A percentile compares a stretch with the other conserved stretches of the same genome.
These are phyloP conservation scores for Loripinus fragilis DNA, from an alignment of 2,888 invertebrate genomes.

Conservation along the genomic window DNA sequence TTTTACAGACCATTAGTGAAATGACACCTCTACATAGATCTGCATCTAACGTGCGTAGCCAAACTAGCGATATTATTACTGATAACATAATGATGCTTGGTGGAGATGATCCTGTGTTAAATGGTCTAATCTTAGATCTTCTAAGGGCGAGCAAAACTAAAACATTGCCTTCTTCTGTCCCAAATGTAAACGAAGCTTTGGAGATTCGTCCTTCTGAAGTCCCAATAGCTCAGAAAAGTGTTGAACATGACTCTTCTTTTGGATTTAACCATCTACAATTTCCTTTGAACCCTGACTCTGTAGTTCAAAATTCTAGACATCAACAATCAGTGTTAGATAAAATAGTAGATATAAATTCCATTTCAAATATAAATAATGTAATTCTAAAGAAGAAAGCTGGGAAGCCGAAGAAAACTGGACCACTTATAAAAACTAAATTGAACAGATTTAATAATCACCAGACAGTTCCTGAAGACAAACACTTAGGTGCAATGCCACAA, in stretches of 20 bases:
- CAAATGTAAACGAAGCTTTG: not conserved
- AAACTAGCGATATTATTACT: not conserved
- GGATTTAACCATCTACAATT: no score
- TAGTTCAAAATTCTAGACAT: not conserved
- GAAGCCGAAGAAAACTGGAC: not conserved
- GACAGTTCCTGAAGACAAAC: no score
- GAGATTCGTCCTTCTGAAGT: not conserved
- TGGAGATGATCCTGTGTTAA: not conserved
- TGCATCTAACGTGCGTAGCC: not conserved
- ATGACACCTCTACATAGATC: not conserved
- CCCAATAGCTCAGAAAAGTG: no score
- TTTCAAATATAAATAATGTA: not conserved
- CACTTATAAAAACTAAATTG: not conserved
- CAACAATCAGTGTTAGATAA: not conserved
- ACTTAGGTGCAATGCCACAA: no score
- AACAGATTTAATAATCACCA: no score
- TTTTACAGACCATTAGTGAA: no score
- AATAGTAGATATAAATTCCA: not conserved
- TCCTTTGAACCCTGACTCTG: not conserved
- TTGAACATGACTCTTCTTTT: not conserved
- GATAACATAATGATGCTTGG: not conserved
- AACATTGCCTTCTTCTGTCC: not conserved
- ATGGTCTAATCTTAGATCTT: not conserved
- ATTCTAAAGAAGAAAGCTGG: not conserved
- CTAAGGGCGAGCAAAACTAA: not conserved